These are phyloP conservation scores for Raja brachyura DNA, from an alignment of 2,113 vertebrate species.

Conservation along the genomic window DNA sequence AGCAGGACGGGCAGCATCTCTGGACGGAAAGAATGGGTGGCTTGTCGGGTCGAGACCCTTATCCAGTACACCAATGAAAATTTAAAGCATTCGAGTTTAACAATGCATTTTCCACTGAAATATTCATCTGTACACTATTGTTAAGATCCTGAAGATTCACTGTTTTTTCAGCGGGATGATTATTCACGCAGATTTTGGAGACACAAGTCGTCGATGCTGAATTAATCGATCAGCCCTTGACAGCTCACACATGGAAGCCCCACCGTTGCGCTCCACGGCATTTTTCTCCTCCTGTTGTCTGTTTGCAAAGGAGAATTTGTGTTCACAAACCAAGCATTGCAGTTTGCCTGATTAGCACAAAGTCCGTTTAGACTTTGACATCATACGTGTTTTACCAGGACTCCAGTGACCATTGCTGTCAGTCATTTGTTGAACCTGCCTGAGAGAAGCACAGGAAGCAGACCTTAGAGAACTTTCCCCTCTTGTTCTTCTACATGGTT, in stretches of 20 bases:
- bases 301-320: not conserved
- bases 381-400: constrained; percentile 42
- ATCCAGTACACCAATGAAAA: not conserved
- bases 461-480: constrained; percentile 50
- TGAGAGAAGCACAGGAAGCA: constrained; percentile 55
- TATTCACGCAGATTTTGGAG: not conserved
- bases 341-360: constrained; percentile 33
- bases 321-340: not conserved
- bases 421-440: constrained; percentile 56
- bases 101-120: not conserved
- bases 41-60: no score
- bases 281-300: not conserved
- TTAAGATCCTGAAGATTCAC: not conserved
- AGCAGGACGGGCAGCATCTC: no score
- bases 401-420: constrained; percentile 49
- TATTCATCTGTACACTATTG: not conserved
- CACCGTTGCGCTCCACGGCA: not conserved
- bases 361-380: constrained; percentile 37
- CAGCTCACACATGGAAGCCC: not conserved
- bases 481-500: constrained; percentile 51
- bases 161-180: not conserved
- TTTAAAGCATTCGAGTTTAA: not conserved
- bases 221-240: not conserved
- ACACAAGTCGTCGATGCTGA: not conserved
- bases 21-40: no score